Conservation (phyloP, 2,797 vertebrate species). For the Microcaecilia unicolor region DNA sequence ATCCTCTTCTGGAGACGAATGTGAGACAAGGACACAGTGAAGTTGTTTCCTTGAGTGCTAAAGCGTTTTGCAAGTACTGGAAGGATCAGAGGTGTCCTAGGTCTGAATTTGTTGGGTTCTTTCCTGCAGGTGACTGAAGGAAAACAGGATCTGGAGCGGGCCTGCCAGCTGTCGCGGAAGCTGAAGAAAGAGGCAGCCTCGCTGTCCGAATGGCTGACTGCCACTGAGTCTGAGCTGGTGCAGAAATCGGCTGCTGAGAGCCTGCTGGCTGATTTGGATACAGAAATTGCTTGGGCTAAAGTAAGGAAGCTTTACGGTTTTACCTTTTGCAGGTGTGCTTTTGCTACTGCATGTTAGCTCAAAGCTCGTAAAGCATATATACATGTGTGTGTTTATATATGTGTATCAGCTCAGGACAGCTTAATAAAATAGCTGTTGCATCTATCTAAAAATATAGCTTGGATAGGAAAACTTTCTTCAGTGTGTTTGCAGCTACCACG, state of each 20-base stretch:
- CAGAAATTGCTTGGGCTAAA: slow-evolving; percentile 86
- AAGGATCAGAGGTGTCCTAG: neutral
- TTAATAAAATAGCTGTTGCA: no score
- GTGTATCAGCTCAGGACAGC: no score
- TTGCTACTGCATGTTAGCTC: no score
- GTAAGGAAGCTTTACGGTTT: slow-evolving; percentile 60
- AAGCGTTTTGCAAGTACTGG: neutral
- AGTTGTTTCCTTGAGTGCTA: neutral
- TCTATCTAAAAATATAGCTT: no score
- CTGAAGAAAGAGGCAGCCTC: slow-evolving; percentile 69
- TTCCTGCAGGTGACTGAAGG: slow-evolving; percentile 81
- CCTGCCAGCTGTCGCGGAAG: slow-evolving; percentile 72
- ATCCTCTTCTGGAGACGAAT: no score
- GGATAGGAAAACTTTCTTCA: no score
- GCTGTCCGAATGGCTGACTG: slow-evolving; percentile 77
- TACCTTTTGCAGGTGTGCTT: neutral
- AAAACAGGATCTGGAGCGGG: slow-evolving; percentile 89
- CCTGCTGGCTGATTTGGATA: slow-evolving; percentile 77
- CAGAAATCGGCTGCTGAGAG: slow-evolving; percentile 73
- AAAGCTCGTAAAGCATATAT: no score
- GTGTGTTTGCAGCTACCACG: no score
- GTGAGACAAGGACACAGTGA: no score
- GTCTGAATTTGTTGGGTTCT: no score
- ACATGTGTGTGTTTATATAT: no score
- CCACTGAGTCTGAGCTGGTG: slow-evolving; percentile 67